Evolutionary conservation across 1,140 invertebrate species (phyloP), one percentile per base, ranked within the genome.

Genomic region (Pseudomyrmex sp.): DNA sequence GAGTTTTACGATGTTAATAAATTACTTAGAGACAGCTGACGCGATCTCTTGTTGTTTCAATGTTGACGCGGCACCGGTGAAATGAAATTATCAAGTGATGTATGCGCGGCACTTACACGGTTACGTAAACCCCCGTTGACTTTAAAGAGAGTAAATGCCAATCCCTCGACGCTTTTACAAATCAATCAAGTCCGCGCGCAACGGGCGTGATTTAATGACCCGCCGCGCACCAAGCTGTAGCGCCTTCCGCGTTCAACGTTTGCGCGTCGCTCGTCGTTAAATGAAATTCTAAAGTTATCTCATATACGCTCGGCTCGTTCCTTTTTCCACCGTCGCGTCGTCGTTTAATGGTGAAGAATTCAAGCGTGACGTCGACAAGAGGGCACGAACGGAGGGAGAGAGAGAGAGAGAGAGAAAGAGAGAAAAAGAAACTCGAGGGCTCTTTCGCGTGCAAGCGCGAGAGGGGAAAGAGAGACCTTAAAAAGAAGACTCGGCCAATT

Each of bases 401-500:
- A 12, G 66, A 23, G 54, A 23, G 12, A 58, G 54, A 79, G 26
- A 26, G 35, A 35, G 5, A 7, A 0, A 35, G 35, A 35, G 5
- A 12, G 66, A 13, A 54, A 23, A 23, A 76, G 74, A 62, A 54
- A 79, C 83, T 88, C 65, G 56, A 84, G 79, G 61, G 83, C 56
- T 76, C 68, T 70, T 63, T 58, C 18, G 48, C 56, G 84, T 62
- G 35, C 35, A 35, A 35, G 7, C 4, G 35, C 35, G 35, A 35
- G 35, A 56, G 66, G 73, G 20, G 69, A 52, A 52, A 69, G 44
- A 56, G 54, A 23, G 35, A 54, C 48, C 66, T 88, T 88, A 86
- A 89, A 89, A 89, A 86, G 85, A 89, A 61, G 87, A 86, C 48
- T 83, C 72, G 13, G 80, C 82, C 89, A 88, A 90, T 89, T 89